Percentiles rank a stretch among this genome's conserved stretches.
These are phyloP conservation scores for Rhagophthalmus giganteus DNA, from an alignment of 2,888 invertebrate species.

Conservation along the genomic window DNA sequence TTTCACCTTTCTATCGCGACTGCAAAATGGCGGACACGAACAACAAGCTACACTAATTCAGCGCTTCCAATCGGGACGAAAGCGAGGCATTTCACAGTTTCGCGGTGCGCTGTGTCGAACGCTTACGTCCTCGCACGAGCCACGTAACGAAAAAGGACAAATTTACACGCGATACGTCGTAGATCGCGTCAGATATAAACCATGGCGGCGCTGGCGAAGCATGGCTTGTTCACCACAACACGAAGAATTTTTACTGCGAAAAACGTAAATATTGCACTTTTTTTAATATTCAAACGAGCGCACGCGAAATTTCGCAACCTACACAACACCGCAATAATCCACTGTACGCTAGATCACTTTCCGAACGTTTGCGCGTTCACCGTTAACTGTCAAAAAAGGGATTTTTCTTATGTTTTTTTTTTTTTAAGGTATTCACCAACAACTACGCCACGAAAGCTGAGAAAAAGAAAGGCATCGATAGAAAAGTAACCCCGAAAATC, in stretches of 20 bases:
- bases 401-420: too few species aligned
- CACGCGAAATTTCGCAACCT: too few species aligned
- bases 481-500: constrained; percentile 55
- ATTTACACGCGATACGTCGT: constrained; percentile 18
- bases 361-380: background rate
- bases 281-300: background rate
- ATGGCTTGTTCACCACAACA: constrained; percentile 57
- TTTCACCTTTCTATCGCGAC: constrained; percentile 89
- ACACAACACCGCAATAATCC: too few species aligned
- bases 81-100: constrained; percentile 51
- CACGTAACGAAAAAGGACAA: constrained; percentile 7
- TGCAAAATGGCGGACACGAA: constrained; percentile 90
- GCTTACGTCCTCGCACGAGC: constrained; percentile 39
- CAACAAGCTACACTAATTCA: constrained; percentile 77
- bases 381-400: constrained; percentile 5
- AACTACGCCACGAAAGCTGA: constrained; percentile 53
- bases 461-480: constrained; percentile 53
- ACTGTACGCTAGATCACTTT: too few species aligned
- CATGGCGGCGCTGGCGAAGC: constrained; percentile 66
- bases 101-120: constrained; percentile 35
- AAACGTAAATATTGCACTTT: constrained; percentile 53
- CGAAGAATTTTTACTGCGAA: constrained; percentile 47
- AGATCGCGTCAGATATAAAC: constrained; percentile 43
- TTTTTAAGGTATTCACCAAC: constrained; percentile 40
- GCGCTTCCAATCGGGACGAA: constrained; percentile 60